These are phyloP conservation scores for Drosophila willistoni DNA, from an alignment of 1,140 invertebrate species.

Conservation along the genomic window DNA sequence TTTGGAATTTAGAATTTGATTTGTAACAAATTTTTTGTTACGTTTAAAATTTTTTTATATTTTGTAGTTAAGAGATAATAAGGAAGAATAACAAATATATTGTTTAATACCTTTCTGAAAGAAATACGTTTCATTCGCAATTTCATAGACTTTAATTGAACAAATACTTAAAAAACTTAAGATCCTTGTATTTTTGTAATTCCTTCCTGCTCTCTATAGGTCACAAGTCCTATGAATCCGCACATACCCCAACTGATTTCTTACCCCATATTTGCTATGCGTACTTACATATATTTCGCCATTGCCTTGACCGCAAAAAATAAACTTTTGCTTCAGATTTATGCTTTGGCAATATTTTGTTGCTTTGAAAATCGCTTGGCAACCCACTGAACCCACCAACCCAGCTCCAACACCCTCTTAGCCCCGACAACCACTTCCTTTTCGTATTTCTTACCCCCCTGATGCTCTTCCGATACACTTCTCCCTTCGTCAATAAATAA, in stretches of 20 bases:
- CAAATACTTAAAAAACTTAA: no score
- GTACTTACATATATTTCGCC: slow-evolving; percentile 15
- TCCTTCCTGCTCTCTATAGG: no score
- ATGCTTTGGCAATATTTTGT: slow-evolving; percentile 67
- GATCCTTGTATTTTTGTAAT: no score
- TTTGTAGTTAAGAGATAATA: no score
- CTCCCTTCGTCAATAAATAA: slow-evolving; percentile 40
- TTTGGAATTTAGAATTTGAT: no score
- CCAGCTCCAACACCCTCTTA: background rate
- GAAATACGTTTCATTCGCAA: no score
- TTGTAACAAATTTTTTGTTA: no score
- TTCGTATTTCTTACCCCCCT: background rate
- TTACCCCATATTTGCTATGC: background rate
- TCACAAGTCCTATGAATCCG: background rate
- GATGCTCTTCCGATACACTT: no score
- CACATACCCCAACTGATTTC: slow-evolving; percentile 2
- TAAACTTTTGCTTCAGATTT: slow-evolving; percentile 66
- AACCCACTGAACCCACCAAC: background rate
- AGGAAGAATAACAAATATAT: no score
- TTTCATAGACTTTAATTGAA: no score
- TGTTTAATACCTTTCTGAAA: no score
- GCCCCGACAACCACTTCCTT: background rate
- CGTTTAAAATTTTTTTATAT: no score
- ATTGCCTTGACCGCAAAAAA: slow-evolving; percentile 62
- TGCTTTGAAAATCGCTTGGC: slow-evolving; percentile 61